Conservation (phyloP, 2,888 invertebrate species). For the Seira musarum region DNA sequence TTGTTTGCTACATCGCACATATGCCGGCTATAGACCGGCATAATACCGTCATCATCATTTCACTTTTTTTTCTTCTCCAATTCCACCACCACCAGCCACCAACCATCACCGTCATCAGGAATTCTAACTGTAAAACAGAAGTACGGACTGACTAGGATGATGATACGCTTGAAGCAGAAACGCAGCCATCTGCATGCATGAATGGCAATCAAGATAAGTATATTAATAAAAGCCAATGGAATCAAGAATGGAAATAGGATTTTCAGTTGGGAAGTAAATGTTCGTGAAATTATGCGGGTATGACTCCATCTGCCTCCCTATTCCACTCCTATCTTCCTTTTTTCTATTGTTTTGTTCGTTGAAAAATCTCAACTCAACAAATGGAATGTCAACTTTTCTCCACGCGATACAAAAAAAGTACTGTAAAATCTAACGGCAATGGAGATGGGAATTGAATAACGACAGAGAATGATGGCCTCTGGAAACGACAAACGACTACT, state of each 20-base stretch:
- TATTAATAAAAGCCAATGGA: constrained; percentile 17
- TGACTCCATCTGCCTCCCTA: constrained; percentile 31
- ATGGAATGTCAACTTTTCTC: too few species aligned
- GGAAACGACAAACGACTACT: background rate
- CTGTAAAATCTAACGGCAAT: too few species aligned
- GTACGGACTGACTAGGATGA: background rate
- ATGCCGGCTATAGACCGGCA: background rate
- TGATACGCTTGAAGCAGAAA: constrained; percentile 8
- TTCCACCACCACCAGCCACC: background rate
- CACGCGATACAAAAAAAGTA: background rate
- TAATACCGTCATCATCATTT: background rate
- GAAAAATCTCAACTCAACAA: too few species aligned
- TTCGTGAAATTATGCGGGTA: background rate
- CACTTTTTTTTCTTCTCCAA: background rate
- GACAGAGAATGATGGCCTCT: background rate
- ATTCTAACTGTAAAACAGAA: too few species aligned
- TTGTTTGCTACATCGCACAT: background rate
- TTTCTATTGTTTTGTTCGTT: too few species aligned
- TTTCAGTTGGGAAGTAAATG: constrained; percentile 23
- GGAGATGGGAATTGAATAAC: background rate
- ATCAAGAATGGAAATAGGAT: constrained; percentile 15
- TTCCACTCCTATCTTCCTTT: background rate
- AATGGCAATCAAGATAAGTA: constrained; percentile 48
- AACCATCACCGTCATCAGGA: too few species aligned
- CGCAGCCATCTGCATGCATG: constrained; percentile 38